Percentiles rank a stretch among this genome's conserved stretches.
phyloP scores from a whole-genome alignment of 2,113 vertebrate species.

The Cyprinus carpio region DNA sequence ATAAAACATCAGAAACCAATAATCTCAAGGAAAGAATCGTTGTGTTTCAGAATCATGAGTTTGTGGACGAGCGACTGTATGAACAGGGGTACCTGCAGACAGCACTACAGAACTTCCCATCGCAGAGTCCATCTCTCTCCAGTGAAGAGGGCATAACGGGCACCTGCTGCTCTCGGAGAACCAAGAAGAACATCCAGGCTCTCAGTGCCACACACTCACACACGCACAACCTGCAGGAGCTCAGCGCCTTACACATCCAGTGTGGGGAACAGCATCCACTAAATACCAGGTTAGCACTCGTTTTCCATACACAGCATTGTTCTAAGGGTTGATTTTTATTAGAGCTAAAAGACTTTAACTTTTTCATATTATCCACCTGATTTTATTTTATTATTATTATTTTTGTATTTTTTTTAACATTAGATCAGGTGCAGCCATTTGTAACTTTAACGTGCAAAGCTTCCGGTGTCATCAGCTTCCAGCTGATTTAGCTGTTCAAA shows the following conservation, averaged over 20 bases:
- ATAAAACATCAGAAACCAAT: not conserved
- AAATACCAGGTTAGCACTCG: conserved; percentile 82
- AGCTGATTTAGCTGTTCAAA: no score
- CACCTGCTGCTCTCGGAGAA: conserved; percentile 90
- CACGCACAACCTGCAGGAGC: conserved; percentile 92
- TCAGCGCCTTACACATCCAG: conserved; percentile 98
- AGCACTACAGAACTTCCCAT: conserved; percentile 87
- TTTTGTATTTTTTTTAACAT: no score
- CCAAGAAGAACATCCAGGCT: conserved; percentile 88
- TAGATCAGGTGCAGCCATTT: no score
- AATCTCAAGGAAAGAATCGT: not conserved
- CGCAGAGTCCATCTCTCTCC: conserved; percentile 89
- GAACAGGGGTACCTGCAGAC: conserved; percentile 97
- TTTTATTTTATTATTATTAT: no score
- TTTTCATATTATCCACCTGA: not conserved
- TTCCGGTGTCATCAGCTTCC: no score
- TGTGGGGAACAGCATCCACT: conserved; percentile 87
- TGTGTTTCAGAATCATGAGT: conserved; percentile 90
- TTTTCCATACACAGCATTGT: not conserved
- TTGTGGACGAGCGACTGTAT: conserved; percentile 94
- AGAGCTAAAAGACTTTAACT: not conserved
- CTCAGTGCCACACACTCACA: conserved; percentile 86
- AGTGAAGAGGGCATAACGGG: conserved; percentile 84
- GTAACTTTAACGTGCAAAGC: no score
- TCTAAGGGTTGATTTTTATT: not conserved